Percentiles rank a stretch among this genome's conserved stretches.
Conservation (phyloP, 2,888 invertebrate species). For the Stomorhina lunata region DNA sequence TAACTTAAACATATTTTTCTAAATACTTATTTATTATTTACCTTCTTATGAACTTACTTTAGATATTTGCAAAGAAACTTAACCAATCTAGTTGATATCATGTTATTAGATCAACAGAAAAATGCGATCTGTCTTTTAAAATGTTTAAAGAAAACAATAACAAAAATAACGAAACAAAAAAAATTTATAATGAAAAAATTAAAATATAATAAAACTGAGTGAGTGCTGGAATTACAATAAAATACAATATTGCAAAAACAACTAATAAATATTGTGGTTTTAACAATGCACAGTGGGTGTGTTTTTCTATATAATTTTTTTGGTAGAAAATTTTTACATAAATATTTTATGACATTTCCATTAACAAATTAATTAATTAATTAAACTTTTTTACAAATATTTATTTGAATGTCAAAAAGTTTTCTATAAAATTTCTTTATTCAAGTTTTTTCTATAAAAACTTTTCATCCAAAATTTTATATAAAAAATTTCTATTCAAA, state of each 20-base stretch:
- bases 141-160: conserved; percentile 48
- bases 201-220: conserved; percentile 19
- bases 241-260: conserved; percentile 45
- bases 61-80: neutral
- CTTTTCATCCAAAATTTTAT: no score
- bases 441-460: no score
- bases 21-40: neutral
- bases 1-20: conserved; percentile 28
- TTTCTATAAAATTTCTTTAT: no score
- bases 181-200: neutral
- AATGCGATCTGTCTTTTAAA: conserved; percentile 60
- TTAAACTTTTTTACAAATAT: no score
- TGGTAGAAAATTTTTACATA: no score
- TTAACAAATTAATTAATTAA: no score
- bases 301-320: no score
- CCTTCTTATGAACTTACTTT: no score
- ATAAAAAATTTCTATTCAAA: no score
- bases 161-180: neutral
- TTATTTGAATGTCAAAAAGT: no score
- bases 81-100: conserved; percentile 51
- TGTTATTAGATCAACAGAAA: conserved; percentile 63
- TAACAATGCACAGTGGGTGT: conserved; percentile 29
- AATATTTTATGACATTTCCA: no score
- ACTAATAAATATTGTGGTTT: conserved; percentile 40
- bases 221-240: conserved; percentile 42